Conservation (phyloP, 2,888 invertebrate genomes). For the Beris morrisii region DNA sequence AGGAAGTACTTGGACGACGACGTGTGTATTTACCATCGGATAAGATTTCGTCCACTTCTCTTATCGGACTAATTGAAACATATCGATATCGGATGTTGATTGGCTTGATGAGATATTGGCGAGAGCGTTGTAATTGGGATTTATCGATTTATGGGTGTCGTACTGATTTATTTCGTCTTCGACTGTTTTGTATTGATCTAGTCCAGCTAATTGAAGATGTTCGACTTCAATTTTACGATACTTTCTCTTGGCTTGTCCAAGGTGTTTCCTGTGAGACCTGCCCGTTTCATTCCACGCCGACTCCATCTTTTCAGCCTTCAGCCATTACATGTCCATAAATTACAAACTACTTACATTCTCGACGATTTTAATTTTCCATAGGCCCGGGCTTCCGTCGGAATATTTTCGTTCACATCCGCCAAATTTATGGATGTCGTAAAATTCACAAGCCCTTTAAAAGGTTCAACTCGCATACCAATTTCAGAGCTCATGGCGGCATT, state of each 20-base stretch:
- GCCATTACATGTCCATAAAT: conserved; percentile 36
- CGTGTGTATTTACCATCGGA: conserved; percentile 15
- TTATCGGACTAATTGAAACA: conserved; percentile 29
- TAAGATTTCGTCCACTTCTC: conserved; percentile 23
- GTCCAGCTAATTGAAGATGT: no score
- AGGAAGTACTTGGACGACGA: no score
- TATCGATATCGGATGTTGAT: conserved; percentile 34
- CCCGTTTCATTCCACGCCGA: no score
- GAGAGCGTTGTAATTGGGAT: conserved; percentile 28
- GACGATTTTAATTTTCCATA: conserved; percentile 36
- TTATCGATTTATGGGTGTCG: conserved; percentile 30
- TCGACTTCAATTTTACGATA: no score
- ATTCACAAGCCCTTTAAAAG: conserved; percentile 38
- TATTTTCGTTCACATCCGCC: conserved; percentile 31
- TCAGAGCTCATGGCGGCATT: conserved; percentile 25
- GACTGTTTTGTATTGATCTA: conserved; percentile 13
- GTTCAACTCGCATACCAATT: conserved; percentile 29
- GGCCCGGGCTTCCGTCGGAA: conserved; percentile 22
- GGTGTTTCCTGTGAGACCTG: no score
- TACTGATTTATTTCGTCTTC: conserved; percentile 6
- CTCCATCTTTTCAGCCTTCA: no score
- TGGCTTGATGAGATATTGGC: conserved; percentile 29
- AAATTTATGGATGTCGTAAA: conserved; percentile 38
- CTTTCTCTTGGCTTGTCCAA: no score
- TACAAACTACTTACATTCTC: conserved; percentile 38